These are phyloP conservation scores for Lepidocyrtinus sp. DNA, from an alignment of 2,888 invertebrate species.

Conservation along the genomic window DNA sequence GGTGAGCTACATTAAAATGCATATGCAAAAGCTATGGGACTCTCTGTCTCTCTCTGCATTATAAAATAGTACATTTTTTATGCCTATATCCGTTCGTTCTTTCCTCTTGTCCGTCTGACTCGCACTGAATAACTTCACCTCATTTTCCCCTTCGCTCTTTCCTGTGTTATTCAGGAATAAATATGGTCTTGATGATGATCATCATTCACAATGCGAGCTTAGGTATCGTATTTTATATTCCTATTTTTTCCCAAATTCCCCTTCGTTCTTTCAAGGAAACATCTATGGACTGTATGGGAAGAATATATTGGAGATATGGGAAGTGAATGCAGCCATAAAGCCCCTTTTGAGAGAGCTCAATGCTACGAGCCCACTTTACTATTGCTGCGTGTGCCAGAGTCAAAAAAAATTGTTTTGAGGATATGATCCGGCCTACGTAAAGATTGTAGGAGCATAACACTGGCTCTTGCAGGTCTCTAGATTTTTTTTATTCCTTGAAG, in stretches of 20 bases:
- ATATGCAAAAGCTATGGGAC: slow-evolving; percentile 1
- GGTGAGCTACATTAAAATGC: background rate
- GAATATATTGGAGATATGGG: slow-evolving; percentile 5
- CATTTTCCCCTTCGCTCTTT: slow-evolving; percentile 8
- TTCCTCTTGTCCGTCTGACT: slow-evolving; percentile 13
- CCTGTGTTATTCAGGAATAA: slow-evolving; percentile 13
- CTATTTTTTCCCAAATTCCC: slow-evolving; percentile 13
- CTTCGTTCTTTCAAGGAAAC: background rate
- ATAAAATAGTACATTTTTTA: slow-evolving; percentile 7
- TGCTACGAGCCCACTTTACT: background rate
- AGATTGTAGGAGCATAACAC: too few species aligned
- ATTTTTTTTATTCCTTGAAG: slow-evolving; percentile 13
- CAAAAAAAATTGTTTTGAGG: slow-evolving; percentile 1
- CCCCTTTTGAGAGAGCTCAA: slow-evolving; percentile 3
- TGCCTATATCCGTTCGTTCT: slow-evolving; percentile 6
- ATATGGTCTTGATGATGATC: slow-evolving; percentile 10
- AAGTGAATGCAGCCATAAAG: slow-evolving; percentile 10
- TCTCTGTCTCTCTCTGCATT: background rate
- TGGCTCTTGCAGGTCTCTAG: too few species aligned
- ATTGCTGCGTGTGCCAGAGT: slow-evolving; percentile 11
- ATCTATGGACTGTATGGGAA: background rate
- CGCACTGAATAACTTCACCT: slow-evolving; percentile 13
- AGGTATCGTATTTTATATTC: slow-evolving; percentile 1
- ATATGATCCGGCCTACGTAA: background rate
- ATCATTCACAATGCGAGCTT: slow-evolving; percentile 7